These are phyloP conservation scores for Aporophyla nigra DNA, from an alignment of 2,888 invertebrate genomes.

Conservation along the genomic window DNA sequence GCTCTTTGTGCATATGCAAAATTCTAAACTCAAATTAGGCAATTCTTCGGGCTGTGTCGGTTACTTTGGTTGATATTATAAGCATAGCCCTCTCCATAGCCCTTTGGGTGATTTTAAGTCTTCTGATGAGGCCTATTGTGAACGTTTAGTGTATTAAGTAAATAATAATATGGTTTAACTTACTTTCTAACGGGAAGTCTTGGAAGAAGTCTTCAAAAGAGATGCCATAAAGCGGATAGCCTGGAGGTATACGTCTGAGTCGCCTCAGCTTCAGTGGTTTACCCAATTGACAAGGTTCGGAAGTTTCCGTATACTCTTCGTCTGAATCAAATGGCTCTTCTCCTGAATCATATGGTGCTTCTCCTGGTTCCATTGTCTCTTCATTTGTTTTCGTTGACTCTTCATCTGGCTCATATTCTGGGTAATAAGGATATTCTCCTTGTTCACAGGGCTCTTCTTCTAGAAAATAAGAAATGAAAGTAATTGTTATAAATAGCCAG, in stretches of 20 bases:
- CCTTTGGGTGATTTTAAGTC: no score
- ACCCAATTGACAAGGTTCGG: neutral
- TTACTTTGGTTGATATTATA: no score
- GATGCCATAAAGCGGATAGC: neutral
- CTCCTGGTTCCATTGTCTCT: neutral
- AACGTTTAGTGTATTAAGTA: neutral
- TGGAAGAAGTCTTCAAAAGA: neutral
- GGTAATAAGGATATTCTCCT: neutral
- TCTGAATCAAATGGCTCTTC: neutral
- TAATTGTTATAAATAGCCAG: neutral
- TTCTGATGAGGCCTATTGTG: no score
- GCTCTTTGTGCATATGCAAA: no score
- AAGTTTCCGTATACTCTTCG: neutral
- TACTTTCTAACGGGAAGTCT: neutral
- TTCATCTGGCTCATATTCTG: no score
- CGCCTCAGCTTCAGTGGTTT: neutral
- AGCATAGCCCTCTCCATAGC: no score
- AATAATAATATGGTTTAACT: conserved; percentile 2
- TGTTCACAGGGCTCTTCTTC: neutral
- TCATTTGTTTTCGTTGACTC: neutral
- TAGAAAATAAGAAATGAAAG: neutral
- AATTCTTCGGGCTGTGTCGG: no score
- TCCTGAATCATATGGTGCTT: neutral
- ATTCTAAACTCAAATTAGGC: no score
- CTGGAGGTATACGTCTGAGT: neutral